phyloP scores from a whole-genome alignment of 2,113 vertebrate species.

The Barbus barbus region DNA sequence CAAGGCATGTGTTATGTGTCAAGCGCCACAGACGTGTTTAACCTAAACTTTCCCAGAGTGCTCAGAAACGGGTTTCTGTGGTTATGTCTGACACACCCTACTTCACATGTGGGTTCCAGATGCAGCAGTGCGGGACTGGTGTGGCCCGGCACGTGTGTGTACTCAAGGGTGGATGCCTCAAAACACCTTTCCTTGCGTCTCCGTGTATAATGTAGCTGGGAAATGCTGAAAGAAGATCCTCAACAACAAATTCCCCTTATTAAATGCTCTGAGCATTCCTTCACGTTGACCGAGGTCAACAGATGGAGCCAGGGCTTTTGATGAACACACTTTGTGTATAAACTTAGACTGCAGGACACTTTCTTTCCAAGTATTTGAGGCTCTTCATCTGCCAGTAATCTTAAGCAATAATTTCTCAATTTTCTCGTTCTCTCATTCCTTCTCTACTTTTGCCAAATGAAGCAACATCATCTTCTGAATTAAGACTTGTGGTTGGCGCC shows the following conservation, averaged over 20 bases:
- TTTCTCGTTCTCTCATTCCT: background rate
- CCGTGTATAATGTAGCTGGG: background rate
- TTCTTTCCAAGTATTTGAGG: conserved; percentile 8
- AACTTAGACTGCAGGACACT: background rate
- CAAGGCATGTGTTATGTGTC: conserved; percentile 9
- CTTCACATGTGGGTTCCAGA: conserved; percentile 71
- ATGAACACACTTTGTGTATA: background rate
- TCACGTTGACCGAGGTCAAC: background rate
- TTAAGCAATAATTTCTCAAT: background rate
- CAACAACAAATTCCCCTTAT: background rate
- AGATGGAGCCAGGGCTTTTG: background rate
- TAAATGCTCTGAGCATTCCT: conserved; percentile 5
- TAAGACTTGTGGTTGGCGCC: background rate
- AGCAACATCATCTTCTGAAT: conserved; percentile 11
- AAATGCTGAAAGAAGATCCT: background rate
- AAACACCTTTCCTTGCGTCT: conserved; percentile 6
- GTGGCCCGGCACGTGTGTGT: conserved; percentile 50
- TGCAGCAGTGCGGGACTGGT: conserved; percentile 56
- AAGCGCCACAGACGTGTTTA: conserved; percentile 11
- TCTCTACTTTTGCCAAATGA: conserved; percentile 4
- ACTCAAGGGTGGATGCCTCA: conserved; percentile 39
- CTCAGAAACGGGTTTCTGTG: conserved; percentile 1
- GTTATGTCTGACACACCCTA: conserved; percentile 13
- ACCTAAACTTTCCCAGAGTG: conserved; percentile 22
- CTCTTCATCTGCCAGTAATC: background rate